Base-by-base conservation (phyloP, 2,113 vertebrate genomes). In the Podiceps cristatus region DNA sequence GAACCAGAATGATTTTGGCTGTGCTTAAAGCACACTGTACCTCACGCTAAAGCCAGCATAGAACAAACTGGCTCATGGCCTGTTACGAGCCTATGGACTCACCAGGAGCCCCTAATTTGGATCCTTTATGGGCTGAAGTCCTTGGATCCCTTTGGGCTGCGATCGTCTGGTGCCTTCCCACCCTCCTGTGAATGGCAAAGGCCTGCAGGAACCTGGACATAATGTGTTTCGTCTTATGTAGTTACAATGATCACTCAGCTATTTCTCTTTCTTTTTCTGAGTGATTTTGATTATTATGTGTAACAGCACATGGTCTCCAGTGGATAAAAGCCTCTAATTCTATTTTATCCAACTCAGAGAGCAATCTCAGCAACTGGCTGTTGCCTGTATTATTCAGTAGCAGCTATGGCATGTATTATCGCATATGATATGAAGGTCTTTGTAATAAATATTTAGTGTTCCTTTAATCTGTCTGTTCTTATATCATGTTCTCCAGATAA, bases 331-430 rank as follows among this genome's bases (percentile, higher is more conserved):
- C 79, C 92, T 95, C 80, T 95, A 97, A 97, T 97, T 98, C 96
- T 93, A 87, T 94, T 96, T 97, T 86, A 97, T 96, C 93, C 94
- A 96, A 95, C 97, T 97, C 85, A 47, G 85, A 97, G 96, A 95
- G 91, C 93, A 96, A 85, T 76, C 94, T 94, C 63, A 83, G 86
- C 79, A 90, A 86, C 72, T 88, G 90, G 37, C 69, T 42, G 74
- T 95, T 97, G 82, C 84, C 88, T 96, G 67, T 96, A 86, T 97
- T 96, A 95, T 95, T 97, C 93, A 90, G 86, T 42, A 59, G 88
- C 64, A 96, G 82, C 62, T 86, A 77, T 63, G 87, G 55, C 81
- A 40, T 84, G 86, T 93, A 93, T 95, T 96, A 89, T 24, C 31
- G 6, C 77, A 25, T 25, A 52, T 64, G 67, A 64, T 83, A 91